These are phyloP conservation scores for Eudemis profundana DNA, from an alignment of 2,888 invertebrate species.

Conservation along the genomic window DNA sequence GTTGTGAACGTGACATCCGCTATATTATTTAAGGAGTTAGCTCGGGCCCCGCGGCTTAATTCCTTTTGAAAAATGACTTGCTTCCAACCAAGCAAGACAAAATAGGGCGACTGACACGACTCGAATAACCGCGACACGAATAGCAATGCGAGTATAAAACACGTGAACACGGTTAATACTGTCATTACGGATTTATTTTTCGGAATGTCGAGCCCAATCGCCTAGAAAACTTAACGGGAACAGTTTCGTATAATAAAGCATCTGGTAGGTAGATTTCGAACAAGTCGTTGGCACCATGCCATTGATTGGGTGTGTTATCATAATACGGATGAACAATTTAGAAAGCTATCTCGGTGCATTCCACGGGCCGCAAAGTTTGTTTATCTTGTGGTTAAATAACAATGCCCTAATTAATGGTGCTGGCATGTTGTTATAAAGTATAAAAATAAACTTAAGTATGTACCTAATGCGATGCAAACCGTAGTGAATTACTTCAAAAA, in stretches of 20 bases:
- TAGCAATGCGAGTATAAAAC: conserved; percentile 57
- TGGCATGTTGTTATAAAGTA: conserved; percentile 32
- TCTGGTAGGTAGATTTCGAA: conserved; percentile 51
- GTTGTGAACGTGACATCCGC: conserved; percentile 54
- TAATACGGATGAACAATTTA: conserved; percentile 58
- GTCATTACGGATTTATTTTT: conserved; percentile 59
- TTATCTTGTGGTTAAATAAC: conserved; percentile 46
- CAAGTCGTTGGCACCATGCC: conserved; percentile 60
- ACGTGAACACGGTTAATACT: conserved; percentile 65
- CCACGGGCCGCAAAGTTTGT: conserved; percentile 58
- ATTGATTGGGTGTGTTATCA: conserved; percentile 57
- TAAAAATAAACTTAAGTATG: conserved; percentile 19
- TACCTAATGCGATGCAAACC: too few species aligned
- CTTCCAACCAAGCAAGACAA: conserved; percentile 51
- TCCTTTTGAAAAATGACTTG: conserved; percentile 66
- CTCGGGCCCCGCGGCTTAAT: conserved; percentile 55
- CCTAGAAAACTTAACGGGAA: conserved; percentile 59
- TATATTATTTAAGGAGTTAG: conserved; percentile 59
- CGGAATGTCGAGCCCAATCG: conserved; percentile 55
- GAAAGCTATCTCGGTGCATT: conserved; percentile 60
- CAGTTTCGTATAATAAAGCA: conserved; percentile 52
- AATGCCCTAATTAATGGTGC: conserved; percentile 39
- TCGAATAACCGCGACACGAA: conserved; percentile 61
- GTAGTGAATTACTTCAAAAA: conserved; percentile 10
- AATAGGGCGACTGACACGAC: conserved; percentile 53